A percentile compares a stretch with the other conserved stretches of the same genome.
Evolutionary conservation across 2,888 invertebrate species (phyloP).

Genomic region (Ferdinandea cuprea): DNA sequence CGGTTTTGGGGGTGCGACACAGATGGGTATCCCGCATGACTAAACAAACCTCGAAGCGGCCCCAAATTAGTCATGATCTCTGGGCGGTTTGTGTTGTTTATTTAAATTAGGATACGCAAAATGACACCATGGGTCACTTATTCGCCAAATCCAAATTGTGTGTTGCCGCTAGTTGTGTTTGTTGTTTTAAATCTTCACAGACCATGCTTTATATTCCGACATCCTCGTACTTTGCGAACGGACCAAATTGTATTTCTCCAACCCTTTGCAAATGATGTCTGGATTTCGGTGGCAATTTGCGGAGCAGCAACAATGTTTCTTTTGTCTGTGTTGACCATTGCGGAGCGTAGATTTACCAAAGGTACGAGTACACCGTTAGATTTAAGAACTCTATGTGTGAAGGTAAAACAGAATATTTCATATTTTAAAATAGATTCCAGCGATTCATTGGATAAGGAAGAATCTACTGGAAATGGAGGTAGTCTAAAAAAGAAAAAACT

Average conservation of each 20-base stretch:
- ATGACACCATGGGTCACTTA: constrained; percentile 67
- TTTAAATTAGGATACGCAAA: constrained; percentile 66
- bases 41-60: constrained; percentile 64
- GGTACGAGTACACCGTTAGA: constrained; percentile 9
- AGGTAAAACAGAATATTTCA: no score
- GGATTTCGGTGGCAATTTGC: constrained; percentile 84
- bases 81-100: constrained; percentile 65
- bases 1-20: constrained; percentile 30
- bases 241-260: constrained; percentile 87
- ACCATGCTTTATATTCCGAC: constrained; percentile 87
- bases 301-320: constrained; percentile 79
- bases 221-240: constrained; percentile 86
- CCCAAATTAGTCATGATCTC: constrained; percentile 64
- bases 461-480: constrained; percentile 1
- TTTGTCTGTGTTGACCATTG: constrained; percentile 76
- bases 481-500: constrained; percentile 20
- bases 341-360: constrained; percentile 36
- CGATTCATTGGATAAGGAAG: constrained; percentile 39
- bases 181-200: constrained; percentile 80
- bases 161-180: constrained; percentile 35
- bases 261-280: constrained; percentile 86
- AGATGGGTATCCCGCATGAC: constrained; percentile 62
- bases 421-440: constrained; percentile 37
- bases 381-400: background rate
- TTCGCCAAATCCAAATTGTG: constrained; percentile 15